phyloP scores from a whole-genome alignment of 2,113 vertebrate genomes.

The Archilochus colubris region DNA sequence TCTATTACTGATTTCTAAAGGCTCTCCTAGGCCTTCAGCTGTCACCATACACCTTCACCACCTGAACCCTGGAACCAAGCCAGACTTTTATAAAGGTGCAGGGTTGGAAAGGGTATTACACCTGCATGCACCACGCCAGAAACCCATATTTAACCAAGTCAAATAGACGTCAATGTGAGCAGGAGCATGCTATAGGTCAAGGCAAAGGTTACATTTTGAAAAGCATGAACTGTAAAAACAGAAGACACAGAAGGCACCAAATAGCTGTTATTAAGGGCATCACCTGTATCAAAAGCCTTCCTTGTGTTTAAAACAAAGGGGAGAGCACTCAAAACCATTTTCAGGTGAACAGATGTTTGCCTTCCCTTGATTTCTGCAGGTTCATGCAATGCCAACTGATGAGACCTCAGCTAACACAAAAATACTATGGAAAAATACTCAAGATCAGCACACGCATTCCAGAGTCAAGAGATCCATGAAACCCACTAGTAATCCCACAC shows the following conservation, averaged over 20 bases:
- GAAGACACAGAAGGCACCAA: not conserved
- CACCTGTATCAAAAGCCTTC: not conserved
- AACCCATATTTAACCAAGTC: not conserved
- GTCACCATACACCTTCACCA: not conserved
- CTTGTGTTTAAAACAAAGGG: not conserved
- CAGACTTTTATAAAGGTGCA: not conserved
- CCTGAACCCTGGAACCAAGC: not conserved
- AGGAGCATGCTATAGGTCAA: not conserved
- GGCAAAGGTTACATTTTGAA: not conserved
- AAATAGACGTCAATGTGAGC: not conserved
- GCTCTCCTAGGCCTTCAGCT: not conserved
- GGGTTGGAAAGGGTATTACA: not conserved
- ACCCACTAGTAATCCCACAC: not conserved
- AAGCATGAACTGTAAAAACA: not conserved
- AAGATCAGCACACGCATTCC: not conserved
- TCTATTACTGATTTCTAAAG: not conserved
- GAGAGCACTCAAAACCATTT: not conserved
- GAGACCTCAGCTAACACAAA: not conserved
- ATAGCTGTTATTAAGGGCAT: not conserved
- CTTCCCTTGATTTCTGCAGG: accelerated
- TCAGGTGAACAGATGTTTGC: not conserved
- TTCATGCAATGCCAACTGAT: accelerated
- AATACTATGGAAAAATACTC: not conserved
- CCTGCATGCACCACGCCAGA: not conserved
- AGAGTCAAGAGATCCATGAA: not conserved